phyloP scores from a whole-genome alignment of 1,140 invertebrate species.

The Teleogryllus occipitalis region DNA sequence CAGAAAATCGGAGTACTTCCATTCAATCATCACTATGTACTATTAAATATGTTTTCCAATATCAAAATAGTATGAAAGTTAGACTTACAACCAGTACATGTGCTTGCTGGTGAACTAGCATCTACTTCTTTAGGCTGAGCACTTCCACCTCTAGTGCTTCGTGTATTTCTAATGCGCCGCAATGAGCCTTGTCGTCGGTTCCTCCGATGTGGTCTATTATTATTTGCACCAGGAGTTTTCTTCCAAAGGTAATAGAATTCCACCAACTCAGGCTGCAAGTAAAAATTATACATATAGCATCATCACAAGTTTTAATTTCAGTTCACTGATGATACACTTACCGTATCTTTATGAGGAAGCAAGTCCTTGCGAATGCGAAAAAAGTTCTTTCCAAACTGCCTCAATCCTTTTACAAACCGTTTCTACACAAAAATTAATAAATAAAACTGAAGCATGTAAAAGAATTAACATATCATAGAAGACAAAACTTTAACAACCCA shows the following conservation, averaged over 20 bases:
- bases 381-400: constrained; percentile 99
- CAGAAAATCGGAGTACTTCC: too few species aligned
- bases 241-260: constrained; percentile 99
- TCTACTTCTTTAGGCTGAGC: constrained; percentile 30
- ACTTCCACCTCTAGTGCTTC: constrained; percentile 46
- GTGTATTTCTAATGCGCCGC: constrained; percentile 75
- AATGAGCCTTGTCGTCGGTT: constrained; percentile 77
- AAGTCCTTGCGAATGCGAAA: constrained; percentile 95
- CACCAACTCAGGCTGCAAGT: constrained; percentile 79
- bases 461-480: not conserved
- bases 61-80: too few species aligned
- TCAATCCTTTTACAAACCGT: constrained; percentile 94
- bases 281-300: constrained; percentile 18
- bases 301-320: not conserved
- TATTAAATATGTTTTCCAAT: too few species aligned
- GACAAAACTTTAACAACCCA: not conserved
- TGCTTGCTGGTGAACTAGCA: constrained; percentile 27
- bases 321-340: constrained; percentile 39
- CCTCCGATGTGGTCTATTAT: constrained; percentile 82
- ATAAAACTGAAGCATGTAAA: not conserved
- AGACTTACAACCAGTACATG: constrained; percentile 8
- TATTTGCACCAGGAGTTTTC: constrained; percentile 97
- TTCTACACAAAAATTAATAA: constrained; percentile 46
- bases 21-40: too few species aligned
- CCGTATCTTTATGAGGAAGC: constrained; percentile 91